Conservation (phyloP, 2,888 invertebrate genomes). For the Zeuzera pyrina region DNA sequence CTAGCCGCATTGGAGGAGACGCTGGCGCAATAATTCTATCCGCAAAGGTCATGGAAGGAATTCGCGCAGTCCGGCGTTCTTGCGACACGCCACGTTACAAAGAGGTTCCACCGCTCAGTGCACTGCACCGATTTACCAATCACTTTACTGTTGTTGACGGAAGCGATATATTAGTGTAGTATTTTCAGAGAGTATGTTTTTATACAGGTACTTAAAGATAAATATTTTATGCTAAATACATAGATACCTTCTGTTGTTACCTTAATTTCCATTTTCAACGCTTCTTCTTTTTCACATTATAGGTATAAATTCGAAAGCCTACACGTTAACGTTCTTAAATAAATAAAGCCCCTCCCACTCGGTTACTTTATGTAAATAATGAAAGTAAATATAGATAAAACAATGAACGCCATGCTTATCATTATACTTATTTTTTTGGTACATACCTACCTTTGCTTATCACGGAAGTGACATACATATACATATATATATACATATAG, state of each 20-base stretch:
- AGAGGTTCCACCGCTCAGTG: conserved; percentile 45
- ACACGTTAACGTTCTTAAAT: too few relatives aligned
- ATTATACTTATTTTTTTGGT: conserved; percentile 16
- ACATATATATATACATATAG: conserved; percentile 1
- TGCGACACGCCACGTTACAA: conserved; percentile 44
- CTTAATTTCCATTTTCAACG: too few relatives aligned
- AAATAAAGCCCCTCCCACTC: conserved; percentile 1
- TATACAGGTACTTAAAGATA: too few relatives aligned
- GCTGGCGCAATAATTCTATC: conserved; percentile 66
- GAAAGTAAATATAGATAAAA: conserved; percentile 39
- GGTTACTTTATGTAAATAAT: conserved; percentile 25
- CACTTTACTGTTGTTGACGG: too few relatives aligned
- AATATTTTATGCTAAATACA: too few relatives aligned
- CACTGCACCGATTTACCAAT: too few relatives aligned
- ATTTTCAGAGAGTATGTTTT: too few relatives aligned
- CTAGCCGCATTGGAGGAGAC: conserved; percentile 57
- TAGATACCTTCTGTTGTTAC: too few relatives aligned
- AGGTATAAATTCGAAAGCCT: too few relatives aligned
- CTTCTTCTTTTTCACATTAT: too few relatives aligned
- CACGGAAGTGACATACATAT: too few relatives aligned
- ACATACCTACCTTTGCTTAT: conserved; percentile 5
- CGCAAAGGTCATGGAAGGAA: conserved; percentile 71
- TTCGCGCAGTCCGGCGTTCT: conserved; percentile 61
- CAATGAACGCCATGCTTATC: conserved; percentile 30
- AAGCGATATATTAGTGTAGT: too few relatives aligned